Evolutionary conservation across 2,888 invertebrate genomes (phyloP), one percentile per base, ranked within the genome.

Genomic region (Glaucopsyche alexis): DNA sequence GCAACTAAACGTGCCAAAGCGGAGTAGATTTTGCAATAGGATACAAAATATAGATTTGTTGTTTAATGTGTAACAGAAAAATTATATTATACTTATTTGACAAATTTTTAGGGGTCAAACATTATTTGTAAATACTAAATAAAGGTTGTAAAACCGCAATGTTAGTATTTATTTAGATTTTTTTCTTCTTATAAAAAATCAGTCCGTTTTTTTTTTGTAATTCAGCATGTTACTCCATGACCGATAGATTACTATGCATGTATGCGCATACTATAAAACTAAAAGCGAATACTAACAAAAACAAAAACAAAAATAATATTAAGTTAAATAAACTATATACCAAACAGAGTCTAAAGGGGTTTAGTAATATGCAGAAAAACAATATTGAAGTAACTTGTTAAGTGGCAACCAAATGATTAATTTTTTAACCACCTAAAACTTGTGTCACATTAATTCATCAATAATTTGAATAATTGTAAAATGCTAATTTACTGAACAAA

Each of bases 1-100:
- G 64, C 64, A 84, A 81, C 78, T 80, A 77, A 80, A 83, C 84
- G 88, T 89, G 90, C 89, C 90, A 90, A 90, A 90, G 89, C 82
- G 81, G 77, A 83, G 81, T 79, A 80, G 80, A 82, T 79, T 79
- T 86, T 87, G 87, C 86, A 89, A 89, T 87, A 85, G 81, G n/a
- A 74, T 78, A 65, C 40, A 14, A 64, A 16, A 19, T 60, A 29
- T 19, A 60, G 1, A 60, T 29, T 60, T 60, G 60, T 60, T 55
- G 55, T 5, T 19, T 55, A 55, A 19, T 55, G 19, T 14, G 29
- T 9, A 60, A 60, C 14, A 14, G 29, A 38, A 47, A 47, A 13
- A 47, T 8, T 13, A 47, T 13, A 13, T 8, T 11, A 13, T 47
- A 47, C 9, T 60, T 7, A 11, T 2, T 60, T 29, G 11, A 14